phyloP scores from a whole-genome alignment of 2,888 invertebrate species.

The Agrotis clavis region DNA sequence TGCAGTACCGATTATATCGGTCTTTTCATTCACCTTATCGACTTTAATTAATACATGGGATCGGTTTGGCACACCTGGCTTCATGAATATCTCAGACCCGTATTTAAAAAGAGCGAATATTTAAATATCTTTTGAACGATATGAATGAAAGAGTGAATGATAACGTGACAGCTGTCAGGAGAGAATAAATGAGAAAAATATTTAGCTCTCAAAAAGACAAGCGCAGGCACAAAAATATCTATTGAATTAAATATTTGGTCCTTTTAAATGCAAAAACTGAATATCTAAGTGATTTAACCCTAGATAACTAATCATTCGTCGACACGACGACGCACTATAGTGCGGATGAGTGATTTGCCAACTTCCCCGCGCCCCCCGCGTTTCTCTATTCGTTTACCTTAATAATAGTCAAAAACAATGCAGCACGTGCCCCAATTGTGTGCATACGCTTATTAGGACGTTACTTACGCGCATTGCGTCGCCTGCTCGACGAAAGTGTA shows the following conservation, averaged over 20 bases:
- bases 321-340: too few relatives aligned
- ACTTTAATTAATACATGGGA: conserved; percentile 21
- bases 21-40: conserved; percentile 16
- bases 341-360: too few relatives aligned
- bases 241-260: conserved; percentile 2
- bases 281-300: too few relatives aligned
- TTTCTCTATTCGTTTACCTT: too few relatives aligned
- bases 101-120: conserved; percentile 25
- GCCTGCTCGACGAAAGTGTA: too few relatives aligned
- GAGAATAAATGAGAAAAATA: not conserved
- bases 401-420: too few relatives aligned
- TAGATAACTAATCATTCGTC: too few relatives aligned
- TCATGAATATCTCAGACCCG: conserved; percentile 16
- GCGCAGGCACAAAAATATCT: not conserved
- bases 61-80: conserved; percentile 28
- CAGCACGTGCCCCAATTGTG: too few relatives aligned
- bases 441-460: too few relatives aligned
- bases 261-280: not conserved
- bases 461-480: too few relatives aligned
- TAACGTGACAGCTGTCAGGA: not conserved
- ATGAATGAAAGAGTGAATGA: conserved; percentile 22
- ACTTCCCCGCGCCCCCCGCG: too few relatives aligned
- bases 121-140: conserved; percentile 9
- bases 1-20: not conserved
- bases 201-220: not conserved